Evolutionary conservation across 2,888 invertebrate species (phyloP).

Genomic region (Cephus pygmeus): DNA sequence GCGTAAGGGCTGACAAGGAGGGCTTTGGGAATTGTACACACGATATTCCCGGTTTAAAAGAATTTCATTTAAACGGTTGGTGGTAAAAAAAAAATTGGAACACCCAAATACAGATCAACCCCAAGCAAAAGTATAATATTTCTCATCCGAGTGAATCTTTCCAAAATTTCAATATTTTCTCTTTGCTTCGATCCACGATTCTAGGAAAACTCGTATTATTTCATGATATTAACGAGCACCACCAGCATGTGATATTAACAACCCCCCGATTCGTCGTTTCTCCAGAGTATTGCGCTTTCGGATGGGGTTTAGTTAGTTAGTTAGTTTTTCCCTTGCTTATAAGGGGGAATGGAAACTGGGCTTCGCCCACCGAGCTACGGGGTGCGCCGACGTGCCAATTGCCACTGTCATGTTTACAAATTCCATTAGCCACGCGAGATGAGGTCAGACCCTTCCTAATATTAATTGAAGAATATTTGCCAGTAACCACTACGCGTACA

Average conservation of each 20-base stretch:
- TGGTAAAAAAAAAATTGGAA: background rate
- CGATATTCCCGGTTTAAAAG: background rate
- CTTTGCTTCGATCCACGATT: background rate
- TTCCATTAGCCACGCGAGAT: slow-evolving; percentile 55
- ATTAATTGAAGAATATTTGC: slow-evolving; percentile 31
- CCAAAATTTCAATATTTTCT: background rate
- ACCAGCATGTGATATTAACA: background rate
- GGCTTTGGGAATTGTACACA: background rate
- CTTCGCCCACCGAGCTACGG: background rate
- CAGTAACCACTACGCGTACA: background rate
- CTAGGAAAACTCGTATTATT: background rate
- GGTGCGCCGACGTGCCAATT: background rate
- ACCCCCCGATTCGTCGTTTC: background rate
- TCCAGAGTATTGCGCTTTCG: background rate
- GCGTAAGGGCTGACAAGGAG: background rate
- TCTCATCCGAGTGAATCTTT: background rate
- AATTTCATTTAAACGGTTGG: background rate
- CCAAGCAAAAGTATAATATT: too few species aligned
- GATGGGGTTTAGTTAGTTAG: background rate
- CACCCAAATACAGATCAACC: background rate
- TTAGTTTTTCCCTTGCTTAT: background rate
- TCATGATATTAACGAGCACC: background rate
- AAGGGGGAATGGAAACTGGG: background rate
- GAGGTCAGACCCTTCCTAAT: slow-evolving; percentile 39
- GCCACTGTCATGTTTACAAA: slow-evolving; percentile 47